Evolutionary conservation across 2,797 vertebrate species (phyloP).

Genomic region (Chaenodraco wilsoni): DNA sequence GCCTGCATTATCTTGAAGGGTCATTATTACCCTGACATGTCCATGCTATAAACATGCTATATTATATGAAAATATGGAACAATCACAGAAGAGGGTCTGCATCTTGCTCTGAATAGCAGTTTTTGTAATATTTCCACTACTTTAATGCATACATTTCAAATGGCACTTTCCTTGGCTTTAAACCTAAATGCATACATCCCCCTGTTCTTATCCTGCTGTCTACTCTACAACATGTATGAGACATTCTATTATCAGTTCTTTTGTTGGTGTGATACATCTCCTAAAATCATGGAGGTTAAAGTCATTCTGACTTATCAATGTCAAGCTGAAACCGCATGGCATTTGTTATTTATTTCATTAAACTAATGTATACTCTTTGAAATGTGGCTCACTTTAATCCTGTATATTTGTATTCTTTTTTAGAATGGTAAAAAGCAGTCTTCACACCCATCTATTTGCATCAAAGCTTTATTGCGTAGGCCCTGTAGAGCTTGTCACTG

Average conservation of each 20-base stretch:
- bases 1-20: neutral
- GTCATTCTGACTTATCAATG: neutral
- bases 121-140: too few species aligned
- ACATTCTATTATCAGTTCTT: neutral
- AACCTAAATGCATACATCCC: too few species aligned
- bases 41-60: too few species aligned
- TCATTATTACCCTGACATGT: neutral
- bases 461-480: constrained; percentile 16
- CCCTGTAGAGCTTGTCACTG: constrained; percentile 48
- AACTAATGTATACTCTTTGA: neutral
- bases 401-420: neutral
- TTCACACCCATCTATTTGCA: constrained; percentile 18
- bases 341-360: neutral
- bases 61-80: too few species aligned
- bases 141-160: too few species aligned
- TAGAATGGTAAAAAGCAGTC: constrained; percentile 19
- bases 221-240: too few species aligned
- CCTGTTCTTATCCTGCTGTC: too few species aligned
- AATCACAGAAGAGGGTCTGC: too few species aligned
- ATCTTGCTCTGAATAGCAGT: too few species aligned
- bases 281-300: neutral
- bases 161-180: too few species aligned
- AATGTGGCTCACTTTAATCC: neutral
- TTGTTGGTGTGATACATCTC: neutral
- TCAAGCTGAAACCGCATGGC: neutral